phyloP scores from a whole-genome alignment of 2,113 vertebrate species.

The Lucifuga dentata region DNA sequence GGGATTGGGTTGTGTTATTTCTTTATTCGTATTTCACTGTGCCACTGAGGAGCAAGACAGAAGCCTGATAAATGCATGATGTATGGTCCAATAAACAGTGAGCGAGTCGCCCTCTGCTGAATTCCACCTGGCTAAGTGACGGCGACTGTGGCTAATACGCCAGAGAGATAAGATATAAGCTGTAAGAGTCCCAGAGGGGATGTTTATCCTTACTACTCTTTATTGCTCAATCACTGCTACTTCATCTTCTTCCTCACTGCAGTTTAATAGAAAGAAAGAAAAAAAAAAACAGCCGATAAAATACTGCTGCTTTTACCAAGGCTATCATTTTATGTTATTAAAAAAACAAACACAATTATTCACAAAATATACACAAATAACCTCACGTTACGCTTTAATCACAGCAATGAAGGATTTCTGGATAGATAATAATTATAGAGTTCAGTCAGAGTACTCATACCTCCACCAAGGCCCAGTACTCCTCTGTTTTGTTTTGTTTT shows the following conservation, averaged over 20 bases:
- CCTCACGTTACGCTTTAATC: too few species aligned
- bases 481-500: too few species aligned
- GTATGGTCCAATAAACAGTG: constrained; percentile 31
- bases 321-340: too few species aligned
- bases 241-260: constrained; percentile 11
- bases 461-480: too few species aligned
- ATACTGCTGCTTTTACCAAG: too few species aligned
- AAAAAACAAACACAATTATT: too few species aligned
- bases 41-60: not conserved
- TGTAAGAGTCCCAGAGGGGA: constrained; percentile 36
- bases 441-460: too few species aligned
- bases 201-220: constrained; percentile 38
- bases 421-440: too few species aligned
- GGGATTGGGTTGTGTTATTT: constrained; percentile 18
- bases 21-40: constrained; percentile 34
- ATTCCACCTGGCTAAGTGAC: constrained; percentile 17
- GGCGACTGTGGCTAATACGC: constrained; percentile 6
- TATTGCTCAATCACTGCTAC: constrained; percentile 37
- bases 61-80: constrained; percentile 39
- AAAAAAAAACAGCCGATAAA: not conserved
- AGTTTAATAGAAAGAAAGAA: too few species aligned
- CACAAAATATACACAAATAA: too few species aligned
- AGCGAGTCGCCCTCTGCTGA: not conserved
- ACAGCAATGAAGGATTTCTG: constrained; percentile 4
- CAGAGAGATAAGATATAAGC: constrained; percentile 30